These are phyloP conservation scores for Ostrea edulis DNA, from an alignment of 1,140 invertebrate genomes.

Conservation along the genomic window DNA sequence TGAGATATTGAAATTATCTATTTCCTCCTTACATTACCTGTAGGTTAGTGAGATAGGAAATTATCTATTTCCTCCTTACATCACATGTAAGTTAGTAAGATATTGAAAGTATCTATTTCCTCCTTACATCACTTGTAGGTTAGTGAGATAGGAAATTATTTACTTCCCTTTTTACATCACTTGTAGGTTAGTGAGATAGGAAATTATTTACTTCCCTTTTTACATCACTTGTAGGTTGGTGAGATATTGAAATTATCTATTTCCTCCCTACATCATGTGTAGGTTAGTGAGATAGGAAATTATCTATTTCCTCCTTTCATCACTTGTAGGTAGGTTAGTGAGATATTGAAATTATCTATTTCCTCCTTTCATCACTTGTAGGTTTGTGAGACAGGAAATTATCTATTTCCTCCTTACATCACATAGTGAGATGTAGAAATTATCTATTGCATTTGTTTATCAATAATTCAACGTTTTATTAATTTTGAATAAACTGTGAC, in stretches of 20 bases:
- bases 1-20: not conserved
- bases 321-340: no score
- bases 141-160: no score
- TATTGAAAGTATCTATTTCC: not conserved
- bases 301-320: conserved; percentile 10
- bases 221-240: no score
- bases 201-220: not conserved
- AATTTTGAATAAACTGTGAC: no score
- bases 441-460: no score
- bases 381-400: conserved; percentile 60
- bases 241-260: conserved; percentile 49
- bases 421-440: no score
- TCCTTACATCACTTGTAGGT: no score
- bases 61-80: conserved; percentile 79
- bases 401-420: not conserved
- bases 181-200: conserved; percentile 73
- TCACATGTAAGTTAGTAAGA: conserved; percentile 77
- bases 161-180: conserved; percentile 79
- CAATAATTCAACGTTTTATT: no score
- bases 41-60: no score
- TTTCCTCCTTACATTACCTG: not conserved
- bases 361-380: conserved; percentile 79
- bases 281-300: conserved; percentile 63
- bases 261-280: conserved; percentile 79
- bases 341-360: conserved; percentile 62